Conservation (phyloP, 2,113 vertebrate genomes). For the Percopsis transmontana region DNA sequence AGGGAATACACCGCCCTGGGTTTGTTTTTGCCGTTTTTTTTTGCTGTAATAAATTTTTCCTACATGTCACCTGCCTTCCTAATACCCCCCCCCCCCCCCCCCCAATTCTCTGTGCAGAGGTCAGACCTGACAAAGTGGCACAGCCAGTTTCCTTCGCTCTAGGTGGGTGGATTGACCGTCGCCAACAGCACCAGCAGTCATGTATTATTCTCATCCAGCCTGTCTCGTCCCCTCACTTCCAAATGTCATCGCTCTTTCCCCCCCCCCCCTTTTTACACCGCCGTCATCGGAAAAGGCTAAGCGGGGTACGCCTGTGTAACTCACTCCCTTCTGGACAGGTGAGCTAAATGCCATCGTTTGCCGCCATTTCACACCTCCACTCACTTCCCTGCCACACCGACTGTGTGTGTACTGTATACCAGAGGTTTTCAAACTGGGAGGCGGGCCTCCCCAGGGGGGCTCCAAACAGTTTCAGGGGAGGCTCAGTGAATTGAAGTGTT, state of each 20-base stretch:
- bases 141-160: not conserved
- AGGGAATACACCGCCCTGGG: too few relatives aligned
- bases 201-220: not conserved
- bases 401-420: not conserved
- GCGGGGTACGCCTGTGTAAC: conserved; percentile 28
- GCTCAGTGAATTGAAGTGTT: too few relatives aligned
- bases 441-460: too few relatives aligned
- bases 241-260: conserved; percentile 42
- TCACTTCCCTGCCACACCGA: not conserved
- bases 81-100: not conserved
- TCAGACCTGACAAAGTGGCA: not conserved
- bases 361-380: conserved; percentile 29
- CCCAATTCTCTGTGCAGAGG: not conserved
- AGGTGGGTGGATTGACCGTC: not conserved
- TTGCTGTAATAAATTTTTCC: too few relatives aligned
- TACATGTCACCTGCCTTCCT: too few relatives aligned
- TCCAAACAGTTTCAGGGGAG: too few relatives aligned
- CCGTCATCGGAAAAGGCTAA: conserved; percentile 25
- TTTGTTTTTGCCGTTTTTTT: not conserved
- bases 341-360: conserved; percentile 43
- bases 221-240: not conserved
- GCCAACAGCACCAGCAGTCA: not conserved
- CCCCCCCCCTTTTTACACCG: not conserved
- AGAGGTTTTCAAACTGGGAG: too few relatives aligned
- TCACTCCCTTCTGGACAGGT: conserved; percentile 30